Base-by-base conservation (phyloP, 2,888 invertebrate genomes). In the Tholera decimalis region DNA sequence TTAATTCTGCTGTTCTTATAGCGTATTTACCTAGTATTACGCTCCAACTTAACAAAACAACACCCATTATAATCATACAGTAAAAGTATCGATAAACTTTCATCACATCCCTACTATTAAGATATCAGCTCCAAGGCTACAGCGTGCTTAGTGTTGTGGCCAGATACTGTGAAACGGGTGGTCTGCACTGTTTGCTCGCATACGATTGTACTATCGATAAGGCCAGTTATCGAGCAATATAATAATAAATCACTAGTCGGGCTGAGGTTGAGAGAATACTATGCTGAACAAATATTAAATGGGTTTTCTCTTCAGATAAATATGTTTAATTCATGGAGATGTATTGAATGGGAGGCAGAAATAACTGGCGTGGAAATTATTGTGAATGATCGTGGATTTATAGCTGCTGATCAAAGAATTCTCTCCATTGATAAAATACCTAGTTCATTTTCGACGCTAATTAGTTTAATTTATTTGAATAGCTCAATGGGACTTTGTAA, bases 101-200 rank as follows among this genome's bases (percentile, higher is more conserved):
- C 28, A 24, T 56, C 35, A 54, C 82, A 77, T 55, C 80, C 66
- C 80, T 82, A 75, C 43, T 75, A 83, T 83, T 83, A 81, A 85
- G 85, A 84, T 82, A 84, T 82, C 77, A 84, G 69, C 70, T 63
- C 64, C 71, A 74, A 61, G 68, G 74, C 54, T 61, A 65, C 56
- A 63, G 59, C 58, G 67, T 58, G 77, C 79, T 84, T 75, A 79
- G 80, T 85, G 82, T 79, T 85, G 79, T 81, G 76, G 82, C 54
- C 54, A 79, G 84, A 79, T 83, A 79, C 73, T 64, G 61, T 70
- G 55, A 50, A 69, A 37, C 61, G 72, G 77, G 78, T 80, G 80
- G 79, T 77, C 75, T 72, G 58, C 66, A 43, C 54, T 41, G 59
- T 71, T 57, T 54, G 62, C 67, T 61, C 54, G 54, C 44, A 70